Evolutionary conservation across 2,113 vertebrate genomes (phyloP).

Genomic region (Limanda limanda): DNA sequence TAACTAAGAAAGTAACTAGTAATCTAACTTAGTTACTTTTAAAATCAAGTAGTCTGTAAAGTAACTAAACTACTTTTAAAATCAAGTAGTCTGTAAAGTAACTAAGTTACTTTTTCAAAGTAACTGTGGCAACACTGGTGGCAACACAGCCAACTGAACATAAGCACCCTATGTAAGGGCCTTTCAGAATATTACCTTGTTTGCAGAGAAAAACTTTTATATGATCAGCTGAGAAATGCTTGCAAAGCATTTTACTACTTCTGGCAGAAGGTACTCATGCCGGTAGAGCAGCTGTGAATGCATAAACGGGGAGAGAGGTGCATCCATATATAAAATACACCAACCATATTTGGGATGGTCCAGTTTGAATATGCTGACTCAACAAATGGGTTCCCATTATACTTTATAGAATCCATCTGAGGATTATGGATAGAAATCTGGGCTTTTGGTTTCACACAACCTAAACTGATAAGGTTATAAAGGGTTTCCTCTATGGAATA

Average conservation of each 20-base stretch:
- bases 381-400: constrained; percentile 9
- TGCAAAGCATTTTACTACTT: constrained; percentile 24
- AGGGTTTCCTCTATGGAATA: no score
- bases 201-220: constrained; percentile 2
- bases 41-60: no score
- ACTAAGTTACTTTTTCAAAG: no score
- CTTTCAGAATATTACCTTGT: neutral
- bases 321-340: constrained; percentile 39
- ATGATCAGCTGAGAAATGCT: constrained; percentile 26
- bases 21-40: no score
- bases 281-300: constrained; percentile 29
- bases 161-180: neutral
- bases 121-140: no score
- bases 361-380: constrained; percentile 41
- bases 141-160: constrained; percentile 1
- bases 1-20: no score
- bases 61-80: no score
- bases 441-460: no score
- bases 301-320: constrained; percentile 17
- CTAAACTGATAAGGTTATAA: no score
- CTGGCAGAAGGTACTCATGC: constrained; percentile 1
- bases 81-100: no score
- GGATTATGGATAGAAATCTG: neutral
- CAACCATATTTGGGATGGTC: constrained; percentile 20
- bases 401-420: constrained; percentile 4